Conservation (phyloP, 2,113 vertebrate species). For the Myiagra hebetior region DNA sequence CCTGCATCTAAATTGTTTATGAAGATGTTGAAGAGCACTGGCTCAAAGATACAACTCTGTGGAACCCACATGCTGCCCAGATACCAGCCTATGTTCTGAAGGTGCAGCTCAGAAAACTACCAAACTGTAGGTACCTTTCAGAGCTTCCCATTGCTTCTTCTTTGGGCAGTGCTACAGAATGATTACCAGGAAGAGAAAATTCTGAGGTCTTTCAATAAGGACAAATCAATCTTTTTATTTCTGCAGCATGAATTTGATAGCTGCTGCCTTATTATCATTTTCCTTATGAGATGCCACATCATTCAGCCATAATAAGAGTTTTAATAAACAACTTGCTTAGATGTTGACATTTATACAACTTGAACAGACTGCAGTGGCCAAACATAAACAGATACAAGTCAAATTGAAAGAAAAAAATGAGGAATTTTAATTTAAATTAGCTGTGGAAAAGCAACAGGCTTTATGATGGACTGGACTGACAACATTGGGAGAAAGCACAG, state of each 20-base stretch:
- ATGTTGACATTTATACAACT: background rate
- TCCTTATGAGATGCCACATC: background rate
- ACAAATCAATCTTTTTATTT: background rate
- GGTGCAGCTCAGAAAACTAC: background rate
- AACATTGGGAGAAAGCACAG: background rate
- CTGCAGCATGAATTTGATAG: background rate
- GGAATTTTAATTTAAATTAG: background rate
- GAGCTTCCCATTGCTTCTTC: background rate
- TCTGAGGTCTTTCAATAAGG: background rate
- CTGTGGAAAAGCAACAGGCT: background rate
- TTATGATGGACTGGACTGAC: background rate
- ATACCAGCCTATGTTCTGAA: background rate
- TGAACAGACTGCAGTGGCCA: background rate
- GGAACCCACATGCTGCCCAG: background rate
- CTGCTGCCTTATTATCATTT: background rate
- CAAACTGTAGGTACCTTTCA: background rate
- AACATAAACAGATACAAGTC: background rate
- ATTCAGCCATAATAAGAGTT: background rate
- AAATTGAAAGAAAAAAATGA: background rate
- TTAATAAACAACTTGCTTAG: background rate
- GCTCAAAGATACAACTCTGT: background rate
- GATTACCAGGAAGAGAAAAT: background rate
- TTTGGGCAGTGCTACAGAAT: background rate
- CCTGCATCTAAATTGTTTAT: background rate
- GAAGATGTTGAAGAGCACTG: background rate